Percentiles rank a stretch among this genome's conserved stretches.
Evolutionary conservation across 1,140 invertebrate species (phyloP).

Genomic region (Aphaenogaster ashmeadi): DNA sequence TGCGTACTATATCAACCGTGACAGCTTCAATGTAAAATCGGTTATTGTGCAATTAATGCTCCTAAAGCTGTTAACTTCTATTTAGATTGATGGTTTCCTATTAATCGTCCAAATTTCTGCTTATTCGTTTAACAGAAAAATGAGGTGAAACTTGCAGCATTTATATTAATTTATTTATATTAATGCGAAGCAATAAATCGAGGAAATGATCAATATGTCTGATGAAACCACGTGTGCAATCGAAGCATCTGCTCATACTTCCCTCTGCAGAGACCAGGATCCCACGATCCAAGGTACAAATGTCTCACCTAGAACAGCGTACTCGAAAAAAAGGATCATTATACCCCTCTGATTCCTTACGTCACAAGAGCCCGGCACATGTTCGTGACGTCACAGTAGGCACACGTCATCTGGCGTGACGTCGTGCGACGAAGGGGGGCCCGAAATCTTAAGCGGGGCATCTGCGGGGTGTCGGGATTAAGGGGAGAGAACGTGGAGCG

Average conservation of each 20-base stretch:
- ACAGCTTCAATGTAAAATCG: constrained; percentile 11
- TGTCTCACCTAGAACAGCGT: constrained; percentile 49
- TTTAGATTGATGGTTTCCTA: neutral
- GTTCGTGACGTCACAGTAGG: constrained; percentile 77
- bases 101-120: neutral
- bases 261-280: constrained; percentile 65
- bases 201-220: neutral
- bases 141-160: neutral
- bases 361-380: constrained; percentile 74
- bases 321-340: constrained; percentile 63
- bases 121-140: constrained; percentile 21
- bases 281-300: constrained; percentile 68
- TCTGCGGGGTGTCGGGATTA: constrained; percentile 70
- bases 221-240: constrained; percentile 55
- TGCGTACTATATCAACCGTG: neutral
- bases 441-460: constrained; percentile 68
- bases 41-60: neutral
- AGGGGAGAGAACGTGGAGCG: constrained; percentile 52
- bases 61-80: neutral
- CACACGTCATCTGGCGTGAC: constrained; percentile 80
- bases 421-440: constrained; percentile 63
- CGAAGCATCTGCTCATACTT: constrained; percentile 63
- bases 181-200: constrained; percentile 10
- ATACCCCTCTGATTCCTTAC: constrained; percentile 65
- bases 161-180: constrained; percentile 23